phyloP scores from a whole-genome alignment of 2,797 vertebrate genomes.

The Sciurus carolinensis region DNA sequence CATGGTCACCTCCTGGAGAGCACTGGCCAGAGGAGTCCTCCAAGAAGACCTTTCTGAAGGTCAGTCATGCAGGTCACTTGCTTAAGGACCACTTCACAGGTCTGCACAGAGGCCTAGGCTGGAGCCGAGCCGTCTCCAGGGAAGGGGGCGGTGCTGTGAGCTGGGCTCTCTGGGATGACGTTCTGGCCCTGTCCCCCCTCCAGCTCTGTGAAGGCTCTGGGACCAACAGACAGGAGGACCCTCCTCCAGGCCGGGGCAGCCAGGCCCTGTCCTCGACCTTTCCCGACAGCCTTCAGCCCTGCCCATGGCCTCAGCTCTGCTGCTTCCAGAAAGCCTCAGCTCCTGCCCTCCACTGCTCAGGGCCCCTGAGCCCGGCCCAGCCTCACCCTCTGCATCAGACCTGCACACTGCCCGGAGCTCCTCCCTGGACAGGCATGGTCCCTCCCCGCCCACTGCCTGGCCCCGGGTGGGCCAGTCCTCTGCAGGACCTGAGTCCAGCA shows the following conservation, averaged over 20 bases:
- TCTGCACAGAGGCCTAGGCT: not conserved
- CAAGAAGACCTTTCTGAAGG: not conserved
- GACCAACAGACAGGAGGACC: not conserved
- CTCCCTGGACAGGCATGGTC: no score
- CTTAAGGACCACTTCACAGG: not conserved
- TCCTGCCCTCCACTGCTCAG: not conserved
- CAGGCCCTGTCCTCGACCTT: not conserved
- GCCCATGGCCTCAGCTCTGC: not conserved
- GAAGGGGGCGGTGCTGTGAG: not conserved
- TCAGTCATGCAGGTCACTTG: constrained; percentile 12
- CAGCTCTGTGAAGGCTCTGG: not conserved
- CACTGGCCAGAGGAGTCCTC: not conserved
- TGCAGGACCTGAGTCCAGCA: not conserved
- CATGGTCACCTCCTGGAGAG: not conserved
- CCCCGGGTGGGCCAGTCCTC: not conserved
- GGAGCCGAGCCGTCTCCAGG: not conserved
- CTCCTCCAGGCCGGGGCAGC: not conserved
- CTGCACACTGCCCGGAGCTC: no score
- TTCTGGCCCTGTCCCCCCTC: not conserved
- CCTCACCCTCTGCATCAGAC: not conserved
- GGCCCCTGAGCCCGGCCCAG: not conserved
- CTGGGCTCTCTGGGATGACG: not conserved
- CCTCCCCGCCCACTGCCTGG: not conserved
- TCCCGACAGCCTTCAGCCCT: not conserved
- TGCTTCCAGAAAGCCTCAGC: not conserved